Percentiles rank a stretch among this genome's conserved stretches.
phyloP scores from a whole-genome alignment of 2,113 vertebrate species.

The Gymnarchus niloticus region DNA sequence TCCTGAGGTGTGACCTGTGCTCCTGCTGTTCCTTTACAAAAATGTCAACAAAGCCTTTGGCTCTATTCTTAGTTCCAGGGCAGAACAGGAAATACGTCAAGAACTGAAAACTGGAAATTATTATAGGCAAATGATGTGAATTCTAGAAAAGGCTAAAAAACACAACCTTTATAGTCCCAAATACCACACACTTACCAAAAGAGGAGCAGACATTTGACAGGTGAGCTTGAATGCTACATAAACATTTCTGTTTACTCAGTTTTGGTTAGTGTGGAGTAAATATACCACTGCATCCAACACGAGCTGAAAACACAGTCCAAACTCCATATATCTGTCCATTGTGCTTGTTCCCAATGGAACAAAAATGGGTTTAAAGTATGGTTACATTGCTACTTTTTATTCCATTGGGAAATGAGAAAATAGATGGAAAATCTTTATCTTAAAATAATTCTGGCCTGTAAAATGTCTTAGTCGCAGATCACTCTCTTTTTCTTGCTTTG shows the following conservation, averaged over 20 bases:
- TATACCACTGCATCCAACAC: neutral
- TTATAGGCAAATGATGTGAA: neutral
- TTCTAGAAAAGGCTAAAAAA: neutral
- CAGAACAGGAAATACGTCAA: neutral
- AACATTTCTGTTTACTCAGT: neutral
- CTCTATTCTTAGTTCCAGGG: neutral
- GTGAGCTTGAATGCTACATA: neutral
- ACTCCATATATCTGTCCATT: neutral
- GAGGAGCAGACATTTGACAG: neutral
- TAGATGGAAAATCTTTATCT: neutral
- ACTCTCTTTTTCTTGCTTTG: neutral
- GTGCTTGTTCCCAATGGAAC: neutral
- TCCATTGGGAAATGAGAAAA: slow-evolving; percentile 10
- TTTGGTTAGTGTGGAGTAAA: neutral
- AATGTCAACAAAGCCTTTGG: neutral
- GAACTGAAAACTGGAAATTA: neutral
- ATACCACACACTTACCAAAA: neutral
- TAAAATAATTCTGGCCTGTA: slow-evolving; percentile 5
- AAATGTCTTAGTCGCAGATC: neutral
- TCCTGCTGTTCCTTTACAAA: neutral
- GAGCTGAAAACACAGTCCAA: neutral
- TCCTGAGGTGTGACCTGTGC: neutral
- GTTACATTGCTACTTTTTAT: neutral
- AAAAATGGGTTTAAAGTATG: neutral
- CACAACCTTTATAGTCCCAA: neutral